Conservation (phyloP, 2,888 invertebrate species). For the Sinopyrophorus schimmeli region DNA sequence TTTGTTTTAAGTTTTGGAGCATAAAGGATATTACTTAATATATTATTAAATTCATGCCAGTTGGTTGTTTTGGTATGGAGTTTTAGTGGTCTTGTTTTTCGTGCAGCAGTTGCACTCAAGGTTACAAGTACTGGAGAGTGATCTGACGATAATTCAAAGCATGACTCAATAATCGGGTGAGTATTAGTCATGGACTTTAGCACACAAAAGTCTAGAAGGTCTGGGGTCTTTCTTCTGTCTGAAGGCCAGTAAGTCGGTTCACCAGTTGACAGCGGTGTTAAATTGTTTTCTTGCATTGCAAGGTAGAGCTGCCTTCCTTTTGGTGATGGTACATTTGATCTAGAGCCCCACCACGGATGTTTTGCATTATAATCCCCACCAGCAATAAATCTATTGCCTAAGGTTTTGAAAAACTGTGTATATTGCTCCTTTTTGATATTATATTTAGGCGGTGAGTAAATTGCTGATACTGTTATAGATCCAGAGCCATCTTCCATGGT, state of each 20-base stretch:
- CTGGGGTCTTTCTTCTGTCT: constrained; percentile 35
- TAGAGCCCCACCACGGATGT: constrained; percentile 35
- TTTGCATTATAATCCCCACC: constrained; percentile 36
- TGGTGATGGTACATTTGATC: constrained; percentile 28
- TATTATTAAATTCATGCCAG: too few relatives aligned
- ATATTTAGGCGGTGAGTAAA: constrained; percentile 34
- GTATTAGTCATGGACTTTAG: constrained; percentile 11
- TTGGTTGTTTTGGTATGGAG: constrained; percentile 29
- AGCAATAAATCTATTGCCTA: constrained; percentile 30
- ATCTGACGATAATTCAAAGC: constrained; percentile 36
- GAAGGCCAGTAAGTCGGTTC: constrained; percentile 40
- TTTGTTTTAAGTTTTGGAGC: constrained; percentile 11
- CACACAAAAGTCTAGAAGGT: constrained; percentile 32
- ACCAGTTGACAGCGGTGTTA: constrained; percentile 22
- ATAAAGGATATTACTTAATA: too few relatives aligned
- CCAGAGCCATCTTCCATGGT: constrained; percentile 13
- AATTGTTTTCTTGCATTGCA: constrained; percentile 16
- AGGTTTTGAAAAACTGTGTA: constrained; percentile 23
- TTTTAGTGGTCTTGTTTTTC: constrained; percentile 15
- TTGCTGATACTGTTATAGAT: constrained; percentile 17
- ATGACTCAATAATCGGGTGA: constrained; percentile 12
- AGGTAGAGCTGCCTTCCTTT: constrained; percentile 13
- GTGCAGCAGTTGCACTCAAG: too few relatives aligned
- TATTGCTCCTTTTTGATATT: constrained; percentile 29
- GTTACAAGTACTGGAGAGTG: constrained; percentile 33